Conservation (phyloP, 1,140 invertebrate genomes). For the Penaeus vannamei region DNA sequence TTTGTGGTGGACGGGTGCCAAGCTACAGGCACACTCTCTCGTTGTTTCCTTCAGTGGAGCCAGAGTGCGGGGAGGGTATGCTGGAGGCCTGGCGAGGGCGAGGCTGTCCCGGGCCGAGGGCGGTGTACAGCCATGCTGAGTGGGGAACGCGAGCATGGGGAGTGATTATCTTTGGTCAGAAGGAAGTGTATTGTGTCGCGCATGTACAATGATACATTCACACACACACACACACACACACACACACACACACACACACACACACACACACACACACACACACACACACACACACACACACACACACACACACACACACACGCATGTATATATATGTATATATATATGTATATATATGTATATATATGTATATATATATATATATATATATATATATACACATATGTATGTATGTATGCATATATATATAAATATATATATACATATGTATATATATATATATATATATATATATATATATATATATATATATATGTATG, state of each 20-base stretch:
- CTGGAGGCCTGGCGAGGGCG: too few species aligned
- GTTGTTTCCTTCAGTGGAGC: too few species aligned
- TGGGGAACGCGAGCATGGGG: too few species aligned
- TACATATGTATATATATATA: not conserved
- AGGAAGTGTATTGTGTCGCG: too few species aligned
- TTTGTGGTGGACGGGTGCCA: too few species aligned
- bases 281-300: not conserved
- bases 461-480: constrained; percentile 18
- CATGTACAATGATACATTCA: too few species aligned
- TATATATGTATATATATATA: not conserved
- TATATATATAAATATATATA: not conserved
- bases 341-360: not conserved
- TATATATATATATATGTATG: not conserved
- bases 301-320: not conserved
- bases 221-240: not conserved
- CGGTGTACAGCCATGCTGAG: too few species aligned
- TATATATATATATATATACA: not conserved
- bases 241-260: not conserved
- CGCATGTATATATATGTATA: not conserved
- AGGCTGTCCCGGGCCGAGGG: too few species aligned
- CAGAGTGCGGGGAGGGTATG: too few species aligned
- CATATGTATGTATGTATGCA: not conserved
- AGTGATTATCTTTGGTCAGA: too few species aligned
- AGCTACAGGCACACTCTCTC: too few species aligned
- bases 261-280: not conserved